Base-by-base conservation (phyloP, 2,888 invertebrate species). In the Mantis religiosa region DNA sequence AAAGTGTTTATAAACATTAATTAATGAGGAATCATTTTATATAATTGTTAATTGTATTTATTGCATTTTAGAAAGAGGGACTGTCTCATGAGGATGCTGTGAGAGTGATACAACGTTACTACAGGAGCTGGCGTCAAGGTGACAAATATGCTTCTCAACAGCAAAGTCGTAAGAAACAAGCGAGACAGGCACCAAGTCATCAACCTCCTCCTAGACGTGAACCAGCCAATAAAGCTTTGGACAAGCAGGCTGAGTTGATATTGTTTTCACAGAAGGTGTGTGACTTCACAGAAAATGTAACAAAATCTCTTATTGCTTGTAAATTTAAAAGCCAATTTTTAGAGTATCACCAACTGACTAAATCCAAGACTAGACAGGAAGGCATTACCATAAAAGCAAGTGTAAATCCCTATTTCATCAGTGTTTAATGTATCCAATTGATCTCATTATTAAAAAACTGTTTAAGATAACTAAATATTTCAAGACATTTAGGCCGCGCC, bases 221-320 rank as follows among this genome's bases (percentile, higher is more conserved):
- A 71, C 90, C 81, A 27, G 87, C 41, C 85, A 88, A 14, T 90
- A 2, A 91, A 92, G 84, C 93, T 93, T 91, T 92, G 93, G 2
- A 93, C 93, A 90, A 90, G 93, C 54, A 92, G 93, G 91, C 93
- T 0, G 94, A 95, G 91, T 92, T 95, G 30, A 94, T 94, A 83
- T 93, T 94, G 90, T 94, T 94, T 91, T 93, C 94, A 1, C 94
- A 95, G 91, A 94, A 71, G 54, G 54, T 71, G 20, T 6, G 1
- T 25, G 3, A 71, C 9, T 41, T 41, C 12, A 9, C 1, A 41
- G 41, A 41, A 7, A 34, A 6, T 41, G 41, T 12, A 41, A 41
- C 41, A 41, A 41, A 12, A 41, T 12, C 1, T 41, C 41, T 41
- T 41, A 41, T 12, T 2, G 12, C 12, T 41, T 41, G 41, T 1